These are phyloP conservation scores for Anthoptus insignis DNA, from an alignment of 2,888 invertebrate genomes.

Conservation along the genomic window DNA sequence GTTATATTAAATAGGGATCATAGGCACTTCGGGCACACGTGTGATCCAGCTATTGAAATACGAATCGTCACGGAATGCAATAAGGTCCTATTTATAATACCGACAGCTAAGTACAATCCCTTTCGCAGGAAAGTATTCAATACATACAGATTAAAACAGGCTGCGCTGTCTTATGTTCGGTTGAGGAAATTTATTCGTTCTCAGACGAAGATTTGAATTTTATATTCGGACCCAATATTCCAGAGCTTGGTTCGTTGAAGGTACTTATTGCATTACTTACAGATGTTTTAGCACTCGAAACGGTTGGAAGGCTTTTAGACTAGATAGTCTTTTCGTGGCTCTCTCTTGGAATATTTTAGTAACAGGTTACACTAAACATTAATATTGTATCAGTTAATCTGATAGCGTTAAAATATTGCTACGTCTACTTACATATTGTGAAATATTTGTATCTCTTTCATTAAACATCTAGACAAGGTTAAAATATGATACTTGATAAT, in stretches of 20 bases:
- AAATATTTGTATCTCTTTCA: no score
- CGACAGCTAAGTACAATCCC: slow-evolving; percentile 12
- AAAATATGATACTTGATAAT: no score
- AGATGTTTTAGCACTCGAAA: slow-evolving; percentile 18
- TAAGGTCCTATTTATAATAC: slow-evolving; percentile 23
- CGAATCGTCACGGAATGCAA: background rate
- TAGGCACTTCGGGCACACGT: background rate
- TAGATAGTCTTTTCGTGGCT: background rate
- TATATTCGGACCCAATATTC: slow-evolving; percentile 34
- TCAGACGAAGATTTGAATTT: slow-evolving; percentile 28
- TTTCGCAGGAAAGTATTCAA: slow-evolving; percentile 26
- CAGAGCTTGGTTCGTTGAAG: slow-evolving; percentile 12
- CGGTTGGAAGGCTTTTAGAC: background rate
- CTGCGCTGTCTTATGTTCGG: slow-evolving; percentile 29
- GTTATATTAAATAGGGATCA: slow-evolving; percentile 35
- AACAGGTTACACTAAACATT: no score
- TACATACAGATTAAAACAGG: slow-evolving; percentile 34
- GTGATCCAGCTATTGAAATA: background rate
- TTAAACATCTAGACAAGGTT: no score
- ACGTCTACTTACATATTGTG: no score
- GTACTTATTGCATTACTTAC: slow-evolving; percentile 28
- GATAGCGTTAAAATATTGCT: no score
- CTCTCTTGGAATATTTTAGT: background rate
- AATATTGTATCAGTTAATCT: no score
- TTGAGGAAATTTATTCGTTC: slow-evolving; percentile 29